A percentile compares a stretch with the other conserved stretches of the same genome.
Conservation (phyloP, 2,797 vertebrate genomes). For the Simalia tracyae region DNA sequence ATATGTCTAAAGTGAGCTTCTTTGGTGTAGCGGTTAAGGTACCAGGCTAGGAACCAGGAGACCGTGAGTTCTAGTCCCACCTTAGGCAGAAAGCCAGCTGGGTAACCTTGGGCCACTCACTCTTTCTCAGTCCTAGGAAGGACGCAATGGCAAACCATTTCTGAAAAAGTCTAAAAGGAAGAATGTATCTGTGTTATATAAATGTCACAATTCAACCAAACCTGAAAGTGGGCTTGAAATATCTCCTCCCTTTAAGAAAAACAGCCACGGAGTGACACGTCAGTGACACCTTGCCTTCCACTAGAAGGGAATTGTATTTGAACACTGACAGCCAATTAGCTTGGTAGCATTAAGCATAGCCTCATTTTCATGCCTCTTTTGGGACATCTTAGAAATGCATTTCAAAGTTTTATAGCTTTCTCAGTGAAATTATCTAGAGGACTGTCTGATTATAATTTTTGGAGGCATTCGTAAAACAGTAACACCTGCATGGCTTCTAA, state of each 20-base stretch:
- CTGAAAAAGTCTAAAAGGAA: conserved; percentile 35
- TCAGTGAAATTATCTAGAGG: conserved; percentile 49
- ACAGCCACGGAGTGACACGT: conserved; percentile 37
- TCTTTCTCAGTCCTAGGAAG: neutral
- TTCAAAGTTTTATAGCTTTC: conserved; percentile 56
- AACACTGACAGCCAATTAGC: conserved; percentile 51
- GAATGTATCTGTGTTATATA: conserved; percentile 9
- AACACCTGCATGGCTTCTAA: conserved; percentile 70
- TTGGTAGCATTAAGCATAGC: conserved; percentile 47
- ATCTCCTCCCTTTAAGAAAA: conserved; percentile 16
- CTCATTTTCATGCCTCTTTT: conserved; percentile 49
- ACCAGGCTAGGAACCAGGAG: neutral
- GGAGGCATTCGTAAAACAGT: conserved; percentile 61
- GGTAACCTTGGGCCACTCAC: neutral
- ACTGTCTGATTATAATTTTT: conserved; percentile 66
- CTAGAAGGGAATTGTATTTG: conserved; percentile 40
- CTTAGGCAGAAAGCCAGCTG: neutral
- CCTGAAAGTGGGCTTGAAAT: conserved; percentile 51
- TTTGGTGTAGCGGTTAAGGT: neutral
- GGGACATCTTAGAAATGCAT: conserved; percentile 48
- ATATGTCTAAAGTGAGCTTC: neutral
- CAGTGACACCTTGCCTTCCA: conserved; percentile 38
- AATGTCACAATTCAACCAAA: conserved; percentile 17
- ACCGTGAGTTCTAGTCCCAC: neutral
- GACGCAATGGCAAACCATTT: neutral